Evolutionary conservation across 2,113 vertebrate genomes (phyloP).

Genomic region (Corapipo altera): DNA sequence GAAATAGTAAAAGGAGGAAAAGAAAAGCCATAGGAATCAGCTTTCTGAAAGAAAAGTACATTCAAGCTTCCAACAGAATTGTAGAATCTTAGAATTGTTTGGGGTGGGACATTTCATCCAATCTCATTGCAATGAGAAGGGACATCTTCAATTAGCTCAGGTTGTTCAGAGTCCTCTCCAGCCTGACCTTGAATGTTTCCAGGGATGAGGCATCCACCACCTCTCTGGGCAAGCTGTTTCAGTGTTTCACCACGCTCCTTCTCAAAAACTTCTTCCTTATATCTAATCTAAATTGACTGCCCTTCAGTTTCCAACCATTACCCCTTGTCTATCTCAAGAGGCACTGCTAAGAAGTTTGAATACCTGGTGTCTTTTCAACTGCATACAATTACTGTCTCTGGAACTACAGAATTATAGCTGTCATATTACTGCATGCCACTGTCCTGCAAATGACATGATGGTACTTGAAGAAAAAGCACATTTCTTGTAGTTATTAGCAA

Average conservation of each 20-base stretch:
- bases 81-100: background rate
- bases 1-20: background rate
- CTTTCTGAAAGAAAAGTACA: background rate
- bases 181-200: too few relatives aligned
- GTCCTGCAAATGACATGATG: background rate
- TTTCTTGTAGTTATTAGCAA: background rate
- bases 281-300: background rate
- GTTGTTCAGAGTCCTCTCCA: background rate
- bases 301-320: background rate
- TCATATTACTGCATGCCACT: background rate
- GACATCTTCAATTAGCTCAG: background rate
- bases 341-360: background rate
- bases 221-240: background rate
- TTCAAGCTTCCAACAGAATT: background rate
- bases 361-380: background rate
- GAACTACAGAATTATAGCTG: background rate
- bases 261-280: background rate
- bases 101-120: background rate
- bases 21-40: background rate
- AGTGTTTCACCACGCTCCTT: background rate
- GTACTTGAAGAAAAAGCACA: background rate
- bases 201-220: background rate
- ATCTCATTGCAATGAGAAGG: background rate
- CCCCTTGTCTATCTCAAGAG: background rate
- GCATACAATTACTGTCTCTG: background rate